A percentile compares a stretch with the other conserved stretches of the same genome.
These are phyloP conservation scores for Megathymus violae DNA, from an alignment of 1,140 invertebrate genomes.

Conservation along the genomic window DNA sequence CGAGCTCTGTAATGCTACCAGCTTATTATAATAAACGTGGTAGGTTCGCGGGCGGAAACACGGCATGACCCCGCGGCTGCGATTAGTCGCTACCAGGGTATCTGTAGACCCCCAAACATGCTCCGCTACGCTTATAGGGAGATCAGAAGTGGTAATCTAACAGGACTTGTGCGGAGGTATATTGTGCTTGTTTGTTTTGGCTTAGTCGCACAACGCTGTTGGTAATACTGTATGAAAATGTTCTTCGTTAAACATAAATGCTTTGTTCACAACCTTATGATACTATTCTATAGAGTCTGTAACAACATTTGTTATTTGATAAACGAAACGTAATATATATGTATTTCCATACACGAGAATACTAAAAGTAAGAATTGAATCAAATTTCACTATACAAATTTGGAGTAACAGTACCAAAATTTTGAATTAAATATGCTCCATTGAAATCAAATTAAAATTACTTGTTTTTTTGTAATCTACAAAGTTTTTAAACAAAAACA, in stretches of 20 bases:
- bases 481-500: too few species aligned
- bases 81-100: slow-evolving; percentile 74
- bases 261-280: slow-evolving; percentile 1
- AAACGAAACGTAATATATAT: too few species aligned
- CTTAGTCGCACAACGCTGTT: not conserved
- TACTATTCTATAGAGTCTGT: too few species aligned
- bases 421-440: too few species aligned
- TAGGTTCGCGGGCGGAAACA: slow-evolving; percentile 62
- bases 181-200: slow-evolving; percentile 3
- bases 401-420: too few species aligned
- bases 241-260: too few species aligned
- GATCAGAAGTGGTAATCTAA: slow-evolving; percentile 38
- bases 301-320: too few species aligned
- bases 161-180: slow-evolving; percentile 21
- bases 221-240: not conserved
- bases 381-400: too few species aligned
- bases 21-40: slow-evolving; percentile 80
- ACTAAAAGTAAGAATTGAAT: too few species aligned
- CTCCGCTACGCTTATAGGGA: slow-evolving; percentile 37
- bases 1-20: slow-evolving; percentile 62
- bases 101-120: slow-evolving; percentile 49
- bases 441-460: too few species aligned
- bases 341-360: too few species aligned
- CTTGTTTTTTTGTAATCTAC: too few species aligned
- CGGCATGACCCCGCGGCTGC: slow-evolving; percentile 69